These are phyloP conservation scores for Parochlus steinenii DNA, from an alignment of 2,888 invertebrate genomes.

Conservation along the genomic window DNA sequence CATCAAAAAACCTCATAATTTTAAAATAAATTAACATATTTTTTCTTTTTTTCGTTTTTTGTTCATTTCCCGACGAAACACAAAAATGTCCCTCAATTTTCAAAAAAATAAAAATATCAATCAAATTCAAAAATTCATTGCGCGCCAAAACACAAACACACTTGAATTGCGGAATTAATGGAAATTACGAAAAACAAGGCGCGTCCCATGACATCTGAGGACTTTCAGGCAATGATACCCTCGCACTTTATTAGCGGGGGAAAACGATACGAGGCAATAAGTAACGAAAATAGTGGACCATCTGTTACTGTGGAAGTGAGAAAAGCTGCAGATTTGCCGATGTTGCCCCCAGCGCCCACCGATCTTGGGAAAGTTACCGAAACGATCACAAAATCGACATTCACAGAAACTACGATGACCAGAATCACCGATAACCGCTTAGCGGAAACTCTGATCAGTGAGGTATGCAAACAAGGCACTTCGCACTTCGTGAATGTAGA, in stretches of 20 bases:
- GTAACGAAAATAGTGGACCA: constrained; percentile 30
- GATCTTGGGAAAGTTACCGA: constrained; percentile 79
- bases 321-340: constrained; percentile 51
- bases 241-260: constrained; percentile 73
- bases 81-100: no score
- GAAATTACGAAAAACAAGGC: constrained; percentile 40
- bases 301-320: constrained; percentile 71
- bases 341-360: constrained; percentile 68
- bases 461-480: no score
- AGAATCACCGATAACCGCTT: constrained; percentile 85
- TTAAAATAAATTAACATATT: no score
- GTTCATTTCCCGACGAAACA: no score
- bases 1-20: no score
- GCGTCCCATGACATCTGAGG: constrained; percentile 81
- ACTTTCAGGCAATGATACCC: constrained; percentile 90
- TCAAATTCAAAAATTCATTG: constrained; percentile 4
- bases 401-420: constrained; percentile 89
- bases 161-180: constrained; percentile 1
- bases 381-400: constrained; percentile 89
- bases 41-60: no score
- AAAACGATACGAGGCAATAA: constrained; percentile 15
- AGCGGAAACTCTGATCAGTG: constrained; percentile 69
- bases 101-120: constrained; percentile 10
- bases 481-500: no score
- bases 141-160: constrained; percentile 18